These are phyloP conservation scores for Lepidothrix coronata DNA, from an alignment of 2,113 vertebrate genomes.

Conservation along the genomic window DNA sequence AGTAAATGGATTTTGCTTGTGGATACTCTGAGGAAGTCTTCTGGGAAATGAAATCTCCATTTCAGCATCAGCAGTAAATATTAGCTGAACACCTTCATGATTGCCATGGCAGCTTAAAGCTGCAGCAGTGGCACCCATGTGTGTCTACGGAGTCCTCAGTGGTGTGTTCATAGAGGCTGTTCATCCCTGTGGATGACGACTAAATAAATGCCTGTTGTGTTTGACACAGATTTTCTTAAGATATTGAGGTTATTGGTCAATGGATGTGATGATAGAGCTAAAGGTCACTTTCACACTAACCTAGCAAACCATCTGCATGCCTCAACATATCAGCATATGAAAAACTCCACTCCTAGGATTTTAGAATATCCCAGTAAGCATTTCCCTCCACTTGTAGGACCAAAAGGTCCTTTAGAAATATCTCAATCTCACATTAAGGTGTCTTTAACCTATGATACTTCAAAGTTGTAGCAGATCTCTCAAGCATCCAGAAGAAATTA, in stretches of 20 bases:
- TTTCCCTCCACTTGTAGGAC: neutral
- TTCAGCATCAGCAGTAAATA: neutral
- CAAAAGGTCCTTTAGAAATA: neutral
- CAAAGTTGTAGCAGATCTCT: neutral
- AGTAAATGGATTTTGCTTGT: conserved; percentile 1
- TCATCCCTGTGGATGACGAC: neutral
- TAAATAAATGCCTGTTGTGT: neutral
- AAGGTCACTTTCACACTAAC: neutral
- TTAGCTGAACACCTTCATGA: neutral
- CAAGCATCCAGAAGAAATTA: neutral
- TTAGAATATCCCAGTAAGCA: neutral
- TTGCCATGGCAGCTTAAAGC: neutral
- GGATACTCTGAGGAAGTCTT: neutral
- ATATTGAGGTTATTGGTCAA: neutral
- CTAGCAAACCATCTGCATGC: neutral
- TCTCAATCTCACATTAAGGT: neutral
- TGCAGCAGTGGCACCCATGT: neutral
- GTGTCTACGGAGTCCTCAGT: neutral
- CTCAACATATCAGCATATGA: neutral
- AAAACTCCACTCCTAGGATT: neutral
- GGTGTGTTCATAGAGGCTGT: neutral
- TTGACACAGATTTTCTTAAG: neutral
- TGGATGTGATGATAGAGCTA: neutral
- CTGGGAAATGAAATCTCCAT: neutral
- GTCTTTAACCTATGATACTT: neutral